These are phyloP conservation scores for Microctonus hyperodae DNA, from an alignment of 2,888 invertebrate species.

Conservation along the genomic window DNA sequence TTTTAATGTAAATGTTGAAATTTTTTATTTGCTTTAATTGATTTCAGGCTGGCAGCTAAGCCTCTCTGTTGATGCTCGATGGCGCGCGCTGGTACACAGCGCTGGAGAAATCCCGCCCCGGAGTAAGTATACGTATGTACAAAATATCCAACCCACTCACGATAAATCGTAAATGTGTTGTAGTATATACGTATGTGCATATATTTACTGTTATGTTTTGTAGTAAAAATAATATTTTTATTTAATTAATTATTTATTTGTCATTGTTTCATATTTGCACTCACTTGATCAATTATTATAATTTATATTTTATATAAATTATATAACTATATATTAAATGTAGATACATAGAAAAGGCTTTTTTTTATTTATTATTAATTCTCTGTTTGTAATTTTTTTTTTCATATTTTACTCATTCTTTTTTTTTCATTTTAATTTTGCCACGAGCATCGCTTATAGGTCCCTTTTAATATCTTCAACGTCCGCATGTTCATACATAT, in stretches of 20 bases:
- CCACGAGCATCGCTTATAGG: slow-evolving; percentile 14
- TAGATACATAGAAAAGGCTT: no score
- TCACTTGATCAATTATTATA: background rate
- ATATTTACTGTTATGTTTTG: slow-evolving; percentile 2
- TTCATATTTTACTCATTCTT: background rate
- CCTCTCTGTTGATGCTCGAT: slow-evolving; percentile 68
- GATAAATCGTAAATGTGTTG: slow-evolving; percentile 24
- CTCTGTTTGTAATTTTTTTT: background rate
- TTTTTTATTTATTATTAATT: no score
- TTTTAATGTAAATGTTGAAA: background rate
- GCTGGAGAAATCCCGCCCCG: slow-evolving; percentile 78
- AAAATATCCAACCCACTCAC: slow-evolving; percentile 29
- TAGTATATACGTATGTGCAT: slow-evolving; percentile 13
- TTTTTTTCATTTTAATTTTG: slow-evolving; percentile 8
- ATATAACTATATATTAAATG: no score
- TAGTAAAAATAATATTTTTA: no score
- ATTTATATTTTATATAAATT: no score
- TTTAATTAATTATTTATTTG: background rate
- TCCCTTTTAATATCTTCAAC: slow-evolving; percentile 14
- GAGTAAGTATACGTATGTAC: slow-evolving; percentile 68
- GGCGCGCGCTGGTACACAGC: slow-evolving; percentile 81
- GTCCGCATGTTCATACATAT: background rate
- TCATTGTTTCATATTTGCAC: slow-evolving; percentile 5
- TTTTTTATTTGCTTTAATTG: slow-evolving; percentile 37
- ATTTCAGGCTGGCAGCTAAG: slow-evolving; percentile 66